phyloP scores from a whole-genome alignment of 2,888 invertebrate genomes.

The Metopia argyrocephala region DNA sequence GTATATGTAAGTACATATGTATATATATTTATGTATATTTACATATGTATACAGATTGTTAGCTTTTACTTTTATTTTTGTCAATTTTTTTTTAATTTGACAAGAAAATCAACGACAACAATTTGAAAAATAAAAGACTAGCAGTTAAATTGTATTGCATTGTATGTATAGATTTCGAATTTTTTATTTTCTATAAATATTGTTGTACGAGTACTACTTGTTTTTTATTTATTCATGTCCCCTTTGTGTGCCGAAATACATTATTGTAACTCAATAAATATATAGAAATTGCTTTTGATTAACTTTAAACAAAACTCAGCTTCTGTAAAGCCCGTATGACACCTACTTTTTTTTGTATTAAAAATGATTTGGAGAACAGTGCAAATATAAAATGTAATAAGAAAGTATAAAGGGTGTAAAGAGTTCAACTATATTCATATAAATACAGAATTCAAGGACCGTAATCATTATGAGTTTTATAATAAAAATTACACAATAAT shows the following conservation, averaged over 20 bases:
- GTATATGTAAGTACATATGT: background rate
- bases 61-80: conserved; percentile 56
- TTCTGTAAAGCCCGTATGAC: no score
- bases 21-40: background rate
- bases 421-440: no score
- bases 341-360: no score
- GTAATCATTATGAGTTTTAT: no score
- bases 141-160: background rate
- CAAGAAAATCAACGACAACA: conserved; percentile 1
- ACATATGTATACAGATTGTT: conserved; percentile 1
- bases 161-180: background rate
- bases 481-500: no score
- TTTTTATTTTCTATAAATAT: conserved; percentile 16
- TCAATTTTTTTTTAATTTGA: no score
- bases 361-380: no score
- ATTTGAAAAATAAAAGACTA: background rate
- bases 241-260: background rate
- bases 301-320: no score
- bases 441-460: no score
- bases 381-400: no score
- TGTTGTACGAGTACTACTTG: background rate
- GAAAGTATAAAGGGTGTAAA: no score
- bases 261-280: background rate
- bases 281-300: background rate
- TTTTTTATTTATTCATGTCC: background rate